A percentile compares a stretch with the other conserved stretches of the same genome.
phyloP scores from a whole-genome alignment of 2,888 invertebrate species.

The Drosophila hamatofila region DNA sequence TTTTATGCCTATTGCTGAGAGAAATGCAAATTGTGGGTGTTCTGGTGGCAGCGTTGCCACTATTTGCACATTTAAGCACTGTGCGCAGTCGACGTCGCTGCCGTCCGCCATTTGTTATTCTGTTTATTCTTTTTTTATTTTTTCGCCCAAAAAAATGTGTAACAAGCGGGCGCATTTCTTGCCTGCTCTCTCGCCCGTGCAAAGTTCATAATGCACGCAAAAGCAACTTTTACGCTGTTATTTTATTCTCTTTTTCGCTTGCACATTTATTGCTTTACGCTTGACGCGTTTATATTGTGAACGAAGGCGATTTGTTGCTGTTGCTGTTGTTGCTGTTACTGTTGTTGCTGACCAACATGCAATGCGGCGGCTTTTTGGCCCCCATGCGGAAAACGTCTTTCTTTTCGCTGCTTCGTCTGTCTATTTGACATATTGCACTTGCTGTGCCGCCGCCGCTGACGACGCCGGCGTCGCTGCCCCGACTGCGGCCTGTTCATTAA shows the following conservation, averaged over 20 bases:
- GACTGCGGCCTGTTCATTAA: constrained; percentile 68
- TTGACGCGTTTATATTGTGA: constrained; percentile 72
- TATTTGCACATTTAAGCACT: constrained; percentile 39
- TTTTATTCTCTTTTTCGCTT: constrained; percentile 43
- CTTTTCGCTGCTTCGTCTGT: constrained; percentile 47
- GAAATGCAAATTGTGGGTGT: constrained; percentile 11
- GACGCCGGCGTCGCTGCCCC: constrained; percentile 20
- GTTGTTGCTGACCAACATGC: constrained; percentile 62
- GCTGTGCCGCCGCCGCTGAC: constrained; percentile 37
- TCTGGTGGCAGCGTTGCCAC: constrained; percentile 23
- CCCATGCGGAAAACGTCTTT: constrained; percentile 56
- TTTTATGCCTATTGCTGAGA: neutral
- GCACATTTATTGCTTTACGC: constrained; percentile 81
- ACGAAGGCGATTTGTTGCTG: constrained; percentile 42
- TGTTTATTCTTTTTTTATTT: constrained; percentile 11
- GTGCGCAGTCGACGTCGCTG: constrained; percentile 39
- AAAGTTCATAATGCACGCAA: constrained; percentile 79
- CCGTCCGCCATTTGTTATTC: constrained; percentile 38
- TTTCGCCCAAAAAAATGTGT: constrained; percentile 51
- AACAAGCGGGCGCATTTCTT: constrained; percentile 55
- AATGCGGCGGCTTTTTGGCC: constrained; percentile 44
- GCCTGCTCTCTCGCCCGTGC: constrained; percentile 71
- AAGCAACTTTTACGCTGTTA: constrained; percentile 37
- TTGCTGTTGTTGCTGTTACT: constrained; percentile 1
- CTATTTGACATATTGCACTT: constrained; percentile 78